Percentiles rank a stretch among this genome's conserved stretches.
Conservation (phyloP, 2,888 invertebrate species). For the Sinhomidia bicolor region DNA sequence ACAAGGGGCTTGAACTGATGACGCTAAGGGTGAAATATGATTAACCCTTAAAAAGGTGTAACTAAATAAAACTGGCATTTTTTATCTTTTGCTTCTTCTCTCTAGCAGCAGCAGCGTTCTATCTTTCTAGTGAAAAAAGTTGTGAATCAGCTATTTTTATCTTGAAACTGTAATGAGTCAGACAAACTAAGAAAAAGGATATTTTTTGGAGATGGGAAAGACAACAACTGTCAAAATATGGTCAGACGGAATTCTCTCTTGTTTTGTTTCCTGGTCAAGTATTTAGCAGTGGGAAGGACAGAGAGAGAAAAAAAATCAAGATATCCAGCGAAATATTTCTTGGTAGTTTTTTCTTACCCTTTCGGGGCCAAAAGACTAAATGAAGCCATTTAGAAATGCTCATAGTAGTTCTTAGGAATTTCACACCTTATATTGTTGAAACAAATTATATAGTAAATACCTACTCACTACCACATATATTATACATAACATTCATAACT, state of each 20-base stretch:
- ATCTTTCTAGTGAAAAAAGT: not conserved
- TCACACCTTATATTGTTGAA: slow-evolving; percentile 59
- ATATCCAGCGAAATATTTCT: not conserved
- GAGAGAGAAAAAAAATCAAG: not conserved
- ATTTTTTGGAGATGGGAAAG: not conserved
- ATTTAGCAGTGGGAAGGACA: not conserved
- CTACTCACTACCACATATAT: too few species aligned
- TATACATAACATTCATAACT: too few species aligned
- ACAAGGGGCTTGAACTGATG: slow-evolving; percentile 53
- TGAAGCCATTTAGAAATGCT: not conserved
- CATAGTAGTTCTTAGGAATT: slow-evolving; percentile 46
- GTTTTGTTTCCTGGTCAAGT: slow-evolving; percentile 5
- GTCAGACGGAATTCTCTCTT: not conserved
- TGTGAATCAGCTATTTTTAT: slow-evolving; percentile 11
- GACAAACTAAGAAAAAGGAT: not conserved
- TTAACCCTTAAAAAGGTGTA: slow-evolving; percentile 45
- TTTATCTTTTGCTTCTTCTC: too few species aligned
- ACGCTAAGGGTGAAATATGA: slow-evolving; percentile 72
- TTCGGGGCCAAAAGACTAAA: not conserved
- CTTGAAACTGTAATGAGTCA: not conserved
- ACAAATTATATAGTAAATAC: slow-evolving; percentile 30
- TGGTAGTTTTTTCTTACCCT: slow-evolving; percentile 1
- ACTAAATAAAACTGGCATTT: slow-evolving; percentile 22
- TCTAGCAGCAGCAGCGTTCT: not conserved
- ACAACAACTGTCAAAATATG: slow-evolving; percentile 6